Conservation (phyloP, 2,113 vertebrate species). For the Dinomys branickii region DNA sequence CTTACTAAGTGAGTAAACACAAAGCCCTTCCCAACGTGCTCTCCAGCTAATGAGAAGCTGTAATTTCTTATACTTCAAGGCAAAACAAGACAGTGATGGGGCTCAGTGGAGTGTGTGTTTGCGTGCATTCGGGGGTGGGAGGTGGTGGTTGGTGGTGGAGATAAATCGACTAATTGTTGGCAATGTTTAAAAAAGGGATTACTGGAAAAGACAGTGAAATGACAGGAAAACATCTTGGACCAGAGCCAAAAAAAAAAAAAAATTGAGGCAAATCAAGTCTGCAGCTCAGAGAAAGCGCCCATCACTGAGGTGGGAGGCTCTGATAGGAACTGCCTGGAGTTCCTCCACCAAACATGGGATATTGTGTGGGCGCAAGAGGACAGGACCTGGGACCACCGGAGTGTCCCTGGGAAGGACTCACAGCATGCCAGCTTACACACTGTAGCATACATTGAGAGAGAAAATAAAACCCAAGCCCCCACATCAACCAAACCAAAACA, state of each 20-base stretch:
- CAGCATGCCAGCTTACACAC: slow-evolving; percentile 69
- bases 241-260: slow-evolving; percentile 86
- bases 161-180: slow-evolving; percentile 88
- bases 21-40: slow-evolving; percentile 88
- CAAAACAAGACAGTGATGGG: slow-evolving; percentile 86
- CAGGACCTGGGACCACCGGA: slow-evolving; percentile 66
- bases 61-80: slow-evolving; percentile 89
- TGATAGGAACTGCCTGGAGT: slow-evolving; percentile 73
- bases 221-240: slow-evolving; percentile 88
- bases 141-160: slow-evolving; percentile 72
- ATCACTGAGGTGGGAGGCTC: slow-evolving; percentile 79
- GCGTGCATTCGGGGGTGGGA: slow-evolving; percentile 75
- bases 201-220: slow-evolving; percentile 88
- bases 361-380: slow-evolving; percentile 74
- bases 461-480: not conserved
- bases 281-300: slow-evolving; percentile 83
- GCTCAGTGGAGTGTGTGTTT: slow-evolving; percentile 79
- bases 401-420: slow-evolving; percentile 73
- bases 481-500: not conserved
- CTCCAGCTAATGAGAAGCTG: slow-evolving; percentile 88
- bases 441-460: slow-evolving; percentile 74
- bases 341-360: slow-evolving; percentile 79
- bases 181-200: slow-evolving; percentile 89
- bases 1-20: slow-evolving; percentile 90
- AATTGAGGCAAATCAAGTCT: slow-evolving; percentile 86